Evolutionary conservation across 2,797 vertebrate species (phyloP), one percentile per base, ranked within the genome.

Genomic region (Hypotaenidia philippensis): DNA sequence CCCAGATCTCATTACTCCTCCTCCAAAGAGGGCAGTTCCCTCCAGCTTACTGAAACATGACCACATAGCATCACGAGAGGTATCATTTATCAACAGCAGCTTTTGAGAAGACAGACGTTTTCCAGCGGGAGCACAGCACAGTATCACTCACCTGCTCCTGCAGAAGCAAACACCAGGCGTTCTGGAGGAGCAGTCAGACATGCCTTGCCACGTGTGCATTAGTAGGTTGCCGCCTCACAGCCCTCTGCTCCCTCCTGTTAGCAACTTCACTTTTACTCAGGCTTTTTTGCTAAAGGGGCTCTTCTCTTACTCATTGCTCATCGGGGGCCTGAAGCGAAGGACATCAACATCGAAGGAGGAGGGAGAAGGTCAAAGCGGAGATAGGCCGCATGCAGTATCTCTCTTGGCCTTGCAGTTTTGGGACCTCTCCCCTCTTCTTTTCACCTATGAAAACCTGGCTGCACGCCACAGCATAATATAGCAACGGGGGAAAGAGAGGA

Each of bases 381-480:
- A 41, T 70, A 3, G 1, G 65, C 19, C 0, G n/a, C n/a, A 16
- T 32, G 53, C 4, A 16, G 69, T 84, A 22, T 36, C 50, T 36
- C 68, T 92, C 75, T 81, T 56, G 29, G 22, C 29, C 70, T 83
- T 75, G 84, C 94, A 96, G 68, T 88, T 97, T 96, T 93, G 77
- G 83, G 79, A 95, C 92, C 56, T 94, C 70, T 92, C 72, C 64
- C 11, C 1, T 96, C 96, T 93, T 90, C 97, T 92, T 89, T 95
- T 97, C 57, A n/a, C 94, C 94, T 96, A 89, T 4, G 13, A 97
- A 98, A 97, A 97, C 79, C 96, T 96, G 98, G 97, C 98, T 97
- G 97, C 96, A 97, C 14, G 94, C 97, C 95, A 92, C 88, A 76
- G 96, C 97, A 97, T 98, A 97, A 97, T 90, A 93, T 80, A 97